A percentile compares a stretch with the other conserved stretches of the same genome.
Conservation (phyloP, 2,797 vertebrate species). For the Phylloscopus collybita region DNA sequence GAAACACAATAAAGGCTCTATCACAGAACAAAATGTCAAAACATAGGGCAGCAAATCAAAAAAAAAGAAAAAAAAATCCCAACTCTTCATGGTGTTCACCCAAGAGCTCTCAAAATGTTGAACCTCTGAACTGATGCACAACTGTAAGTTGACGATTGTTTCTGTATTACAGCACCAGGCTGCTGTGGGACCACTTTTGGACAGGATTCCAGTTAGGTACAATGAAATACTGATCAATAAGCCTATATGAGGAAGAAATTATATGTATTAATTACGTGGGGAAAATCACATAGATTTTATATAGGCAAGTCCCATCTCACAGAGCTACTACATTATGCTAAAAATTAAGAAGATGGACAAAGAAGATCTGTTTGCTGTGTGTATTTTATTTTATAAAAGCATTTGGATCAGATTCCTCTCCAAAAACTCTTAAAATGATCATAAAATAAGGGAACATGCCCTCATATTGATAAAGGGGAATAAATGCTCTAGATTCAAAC, state of each 20-base stretch:
- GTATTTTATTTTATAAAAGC: background rate
- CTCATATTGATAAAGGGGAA: background rate
- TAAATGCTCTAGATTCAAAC: background rate
- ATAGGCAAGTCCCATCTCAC: background rate
- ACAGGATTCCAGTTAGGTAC: background rate
- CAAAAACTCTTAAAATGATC: background rate
- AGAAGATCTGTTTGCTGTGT: background rate
- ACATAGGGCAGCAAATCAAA: background rate
- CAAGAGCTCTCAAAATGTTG: background rate
- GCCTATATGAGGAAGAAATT: background rate
- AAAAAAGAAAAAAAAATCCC: background rate
- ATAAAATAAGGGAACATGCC: background rate
- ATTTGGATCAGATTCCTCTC: background rate
- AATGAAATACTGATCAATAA: background rate
- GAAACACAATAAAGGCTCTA: background rate
- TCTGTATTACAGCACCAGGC: background rate
- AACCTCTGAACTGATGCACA: background rate
- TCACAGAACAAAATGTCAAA: background rate
- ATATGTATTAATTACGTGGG: background rate
- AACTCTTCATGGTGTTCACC: background rate
- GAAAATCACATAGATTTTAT: background rate
- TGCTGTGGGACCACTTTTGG: background rate
- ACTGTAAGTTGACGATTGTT: background rate
- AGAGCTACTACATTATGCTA: background rate
- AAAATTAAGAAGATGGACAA: background rate